Evolutionary conservation across 2,888 invertebrate genomes (phyloP).

Genomic region (Agrotis clavis): DNA sequence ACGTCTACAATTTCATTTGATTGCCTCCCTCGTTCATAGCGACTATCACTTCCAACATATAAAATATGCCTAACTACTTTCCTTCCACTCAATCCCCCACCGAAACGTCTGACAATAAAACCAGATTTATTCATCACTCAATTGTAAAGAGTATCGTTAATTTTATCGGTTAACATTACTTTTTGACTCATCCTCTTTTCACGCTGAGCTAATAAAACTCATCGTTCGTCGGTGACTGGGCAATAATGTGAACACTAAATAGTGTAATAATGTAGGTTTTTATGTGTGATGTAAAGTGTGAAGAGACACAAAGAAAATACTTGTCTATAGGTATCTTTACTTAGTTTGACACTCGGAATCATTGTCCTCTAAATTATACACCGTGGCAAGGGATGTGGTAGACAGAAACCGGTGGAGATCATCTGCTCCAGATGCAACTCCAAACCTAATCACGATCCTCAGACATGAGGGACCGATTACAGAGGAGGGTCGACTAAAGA

Average conservation of each 20-base stretch:
- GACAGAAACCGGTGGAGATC: too few relatives aligned
- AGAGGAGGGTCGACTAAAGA: too few relatives aligned
- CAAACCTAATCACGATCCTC: too few relatives aligned
- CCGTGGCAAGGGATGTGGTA: too few relatives aligned
- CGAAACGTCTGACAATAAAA: slow-evolving; percentile 54
- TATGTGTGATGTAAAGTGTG: slow-evolving; percentile 67
- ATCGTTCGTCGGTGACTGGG: slow-evolving; percentile 67
- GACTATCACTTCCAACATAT: not conserved
- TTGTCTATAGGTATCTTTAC: too few relatives aligned
- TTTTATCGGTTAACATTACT: slow-evolving; percentile 65
- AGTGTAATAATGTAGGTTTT: slow-evolving; percentile 84
- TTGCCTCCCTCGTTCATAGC: too few relatives aligned
- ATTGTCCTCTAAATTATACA: too few relatives aligned
- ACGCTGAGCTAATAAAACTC: slow-evolving; percentile 59
- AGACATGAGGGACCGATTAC: too few relatives aligned
- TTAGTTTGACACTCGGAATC: too few relatives aligned
- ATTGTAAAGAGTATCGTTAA: slow-evolving; percentile 67
- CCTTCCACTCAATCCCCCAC: slow-evolving; percentile 31
- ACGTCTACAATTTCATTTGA: not conserved
- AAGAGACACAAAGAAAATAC: slow-evolving; percentile 5
- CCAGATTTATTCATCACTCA: slow-evolving; percentile 65
- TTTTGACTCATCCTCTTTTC: slow-evolving; percentile 59
- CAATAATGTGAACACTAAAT: slow-evolving; percentile 87
- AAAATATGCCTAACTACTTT: not conserved
- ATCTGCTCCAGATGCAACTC: too few relatives aligned